These are phyloP conservation scores for Megaceryle alcyon DNA, from an alignment of 2,797 vertebrate species.

Conservation along the genomic window DNA sequence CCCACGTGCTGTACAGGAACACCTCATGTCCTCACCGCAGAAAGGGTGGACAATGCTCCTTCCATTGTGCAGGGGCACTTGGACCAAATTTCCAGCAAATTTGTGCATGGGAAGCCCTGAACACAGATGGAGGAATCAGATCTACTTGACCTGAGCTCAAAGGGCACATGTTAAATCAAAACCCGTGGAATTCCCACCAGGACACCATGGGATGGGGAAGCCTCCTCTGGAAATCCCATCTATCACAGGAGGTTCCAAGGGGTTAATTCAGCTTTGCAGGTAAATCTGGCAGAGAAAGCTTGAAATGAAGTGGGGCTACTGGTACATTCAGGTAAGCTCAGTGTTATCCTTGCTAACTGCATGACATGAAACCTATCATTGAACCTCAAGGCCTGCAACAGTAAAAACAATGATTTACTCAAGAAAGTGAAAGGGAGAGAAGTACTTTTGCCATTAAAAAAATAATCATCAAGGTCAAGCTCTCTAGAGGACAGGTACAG, in stretches of 20 bases:
- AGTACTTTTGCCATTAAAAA: not conserved
- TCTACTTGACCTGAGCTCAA: not conserved
- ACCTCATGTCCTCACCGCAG: rapidly evolving
- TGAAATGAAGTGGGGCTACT: not conserved
- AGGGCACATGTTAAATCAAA: not conserved
- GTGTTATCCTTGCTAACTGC: not conserved
- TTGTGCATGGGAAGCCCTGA: rapidly evolving
- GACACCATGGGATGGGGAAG: rapidly evolving
- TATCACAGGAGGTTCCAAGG: not conserved
- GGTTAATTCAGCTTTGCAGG: not conserved
- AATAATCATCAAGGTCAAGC: not conserved
- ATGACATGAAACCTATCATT: not conserved
- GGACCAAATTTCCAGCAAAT: not conserved
- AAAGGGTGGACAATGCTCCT: not conserved
- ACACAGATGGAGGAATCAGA: not conserved
- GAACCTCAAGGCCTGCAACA: not conserved
- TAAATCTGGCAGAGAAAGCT: not conserved
- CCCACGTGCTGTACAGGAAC: rapidly evolving
- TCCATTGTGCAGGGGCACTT: rapidly evolving
- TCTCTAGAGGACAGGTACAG: not conserved
- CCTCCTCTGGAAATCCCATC: not conserved
- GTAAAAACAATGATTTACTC: not conserved
- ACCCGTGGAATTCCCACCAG: rapidly evolving
- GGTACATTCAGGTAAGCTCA: not conserved
- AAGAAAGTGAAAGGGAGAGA: not conserved